Base-by-base conservation (phyloP, 2,888 invertebrate genomes). In the Eupithecia insigniata region DNA sequence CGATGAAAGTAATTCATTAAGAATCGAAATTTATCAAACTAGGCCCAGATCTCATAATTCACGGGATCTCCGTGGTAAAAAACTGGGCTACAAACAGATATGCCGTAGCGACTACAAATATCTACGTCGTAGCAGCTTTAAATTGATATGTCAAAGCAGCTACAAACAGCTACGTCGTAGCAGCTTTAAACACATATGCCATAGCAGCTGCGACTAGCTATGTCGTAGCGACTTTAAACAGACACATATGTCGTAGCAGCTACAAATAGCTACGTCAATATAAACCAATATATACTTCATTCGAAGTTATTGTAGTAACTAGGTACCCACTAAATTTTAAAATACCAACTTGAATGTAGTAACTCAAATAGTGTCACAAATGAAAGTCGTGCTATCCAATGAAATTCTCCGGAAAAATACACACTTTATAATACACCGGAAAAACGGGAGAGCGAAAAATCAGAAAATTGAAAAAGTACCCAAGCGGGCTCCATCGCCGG, bases 391-490 rank as follows among this genome's bases (percentile, higher is more conserved):
- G 22, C 36, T 65, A 60, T 60, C 68, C 66, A 60, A 66, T 55
- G 28, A 67, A 58, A 66, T 36, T 46, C 39, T 64, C 60, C 39
- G 26, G 4, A 64, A 60, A 72, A 65, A 30, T 32, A 28, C 28
- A 58, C 22, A 43, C 26, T 67, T 61, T 62, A 58, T 55, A 70
- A 70, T 70, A 68, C 61, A 18, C 55, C 30, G 46, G 8, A 65
- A 64, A 72, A 70, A 72, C 51, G 60, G 39, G 66, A 66, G 58
- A 69, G 66, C 4, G 36, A 69, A 74, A 73, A 67, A 58, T 72
- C 69, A 61, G 69, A 67, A 65, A 67, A 72, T 72, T 46, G 55
- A 60, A 69, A 67, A 66, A 70, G 64, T 72, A 68, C 74, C 70
- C 34, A 5, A 62, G 55, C 61, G 18, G 62, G 68, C 70, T 71